phyloP scores from a whole-genome alignment of 2,888 invertebrate species.

The Cancer borealis region DNA sequence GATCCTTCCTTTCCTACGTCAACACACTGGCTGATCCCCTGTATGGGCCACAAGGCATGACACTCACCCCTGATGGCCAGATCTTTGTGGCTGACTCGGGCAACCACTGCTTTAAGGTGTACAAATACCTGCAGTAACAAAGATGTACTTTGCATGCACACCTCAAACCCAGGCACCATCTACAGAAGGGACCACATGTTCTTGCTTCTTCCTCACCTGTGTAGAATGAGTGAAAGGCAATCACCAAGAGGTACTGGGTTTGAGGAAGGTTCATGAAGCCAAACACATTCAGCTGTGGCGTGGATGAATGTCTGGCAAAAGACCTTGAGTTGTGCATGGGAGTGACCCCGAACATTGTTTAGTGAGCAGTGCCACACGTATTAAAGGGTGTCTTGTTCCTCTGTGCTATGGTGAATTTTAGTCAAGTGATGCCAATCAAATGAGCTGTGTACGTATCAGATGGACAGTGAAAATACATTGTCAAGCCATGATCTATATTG shows the following conservation, averaged over 20 bases:
- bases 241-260: constrained; percentile 18
- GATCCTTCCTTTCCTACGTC: constrained; percentile 82
- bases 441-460: not conserved
- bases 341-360: not conserved
- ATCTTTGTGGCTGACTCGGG: constrained; percentile 82
- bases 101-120: constrained; percentile 82
- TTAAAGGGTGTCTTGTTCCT: constrained; percentile 21
- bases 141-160: not conserved
- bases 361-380: not conserved
- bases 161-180: constrained; percentile 38
- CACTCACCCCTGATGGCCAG: constrained; percentile 81
- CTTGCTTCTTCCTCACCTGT: constrained; percentile 2
- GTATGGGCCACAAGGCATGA: constrained; percentile 82
- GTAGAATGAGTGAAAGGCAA: constrained; percentile 25
- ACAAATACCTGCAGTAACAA: constrained; percentile 79
- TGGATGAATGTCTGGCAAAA: constrained; percentile 17
- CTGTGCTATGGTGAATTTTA: constrained; percentile 4
- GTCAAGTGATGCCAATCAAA: not conserved
- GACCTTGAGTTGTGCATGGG: not conserved
- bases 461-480: not conserved
- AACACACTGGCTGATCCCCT: constrained; percentile 82
- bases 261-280: not conserved
- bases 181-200: constrained; percentile 15
- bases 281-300: not conserved
- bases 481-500: not conserved